A percentile compares a stretch with the other conserved stretches of the same genome.
phyloP scores from a whole-genome alignment of 1,140 invertebrate species.

The Portunus trituberculatus region DNA sequence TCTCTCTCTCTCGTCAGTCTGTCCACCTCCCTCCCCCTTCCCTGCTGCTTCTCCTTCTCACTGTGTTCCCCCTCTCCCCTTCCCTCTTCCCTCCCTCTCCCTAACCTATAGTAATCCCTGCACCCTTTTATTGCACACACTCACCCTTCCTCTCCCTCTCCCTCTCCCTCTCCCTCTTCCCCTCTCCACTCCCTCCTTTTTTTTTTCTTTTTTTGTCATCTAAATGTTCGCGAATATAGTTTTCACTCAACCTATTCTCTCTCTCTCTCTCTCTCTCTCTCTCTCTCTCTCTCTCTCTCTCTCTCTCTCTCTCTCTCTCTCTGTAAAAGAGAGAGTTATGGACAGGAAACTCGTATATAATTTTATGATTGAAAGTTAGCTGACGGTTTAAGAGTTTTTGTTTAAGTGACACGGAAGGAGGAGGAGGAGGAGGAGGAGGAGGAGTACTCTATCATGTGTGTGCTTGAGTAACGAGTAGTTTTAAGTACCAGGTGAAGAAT shows the following conservation, averaged over 20 bases:
- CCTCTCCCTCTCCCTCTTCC: not conserved
- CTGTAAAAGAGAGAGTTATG: not conserved
- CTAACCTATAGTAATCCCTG: not conserved
- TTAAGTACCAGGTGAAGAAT: not conserved
- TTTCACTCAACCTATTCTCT: not conserved
- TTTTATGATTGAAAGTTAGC: not conserved
- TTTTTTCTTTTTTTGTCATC: not conserved
- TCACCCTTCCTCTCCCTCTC: not conserved
- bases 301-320: conserved; percentile 29
- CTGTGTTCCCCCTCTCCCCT: not conserved
- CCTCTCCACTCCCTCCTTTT: not conserved
- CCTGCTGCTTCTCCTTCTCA: not conserved
- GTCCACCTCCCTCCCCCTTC: no score
- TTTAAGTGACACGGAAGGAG: no score
- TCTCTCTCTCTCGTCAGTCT: not conserved
- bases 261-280: conserved; percentile 34
- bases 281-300: conserved; percentile 32
- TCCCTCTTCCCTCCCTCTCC: not conserved
- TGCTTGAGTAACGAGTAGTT: not conserved
- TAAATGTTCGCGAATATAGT: no score
- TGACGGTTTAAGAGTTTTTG: not conserved
- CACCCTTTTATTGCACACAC: no score
- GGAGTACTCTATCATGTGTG: not conserved
- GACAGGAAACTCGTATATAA: not conserved
- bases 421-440: no score